Evolutionary conservation across 2,888 invertebrate genomes (phyloP).

Genomic region (Eupithecia inturbata): DNA sequence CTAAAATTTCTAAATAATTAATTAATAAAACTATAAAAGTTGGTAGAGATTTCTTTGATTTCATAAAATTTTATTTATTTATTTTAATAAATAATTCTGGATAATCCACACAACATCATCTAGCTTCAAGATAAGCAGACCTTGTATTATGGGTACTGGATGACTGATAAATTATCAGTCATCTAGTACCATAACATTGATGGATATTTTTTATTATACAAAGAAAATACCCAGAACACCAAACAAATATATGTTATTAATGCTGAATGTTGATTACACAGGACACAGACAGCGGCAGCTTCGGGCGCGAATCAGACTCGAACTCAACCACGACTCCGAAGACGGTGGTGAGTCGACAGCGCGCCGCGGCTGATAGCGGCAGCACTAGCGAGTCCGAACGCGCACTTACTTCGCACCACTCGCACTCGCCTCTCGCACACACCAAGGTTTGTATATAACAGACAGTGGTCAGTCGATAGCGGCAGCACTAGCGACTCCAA

Average conservation of each 20-base stretch:
- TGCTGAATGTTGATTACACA: conserved; percentile 40
- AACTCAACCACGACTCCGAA: conserved; percentile 90
- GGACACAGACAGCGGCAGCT: conserved; percentile 84
- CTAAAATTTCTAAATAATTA: no score
- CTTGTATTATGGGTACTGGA: no score
- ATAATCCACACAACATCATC: no score
- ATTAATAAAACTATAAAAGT: no score
- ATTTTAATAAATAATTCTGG: no score
- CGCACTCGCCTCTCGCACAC: conserved; percentile 52
- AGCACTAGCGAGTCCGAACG: conserved; percentile 85
- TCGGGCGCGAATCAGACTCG: conserved; percentile 91
- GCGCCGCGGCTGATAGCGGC: conserved; percentile 71
- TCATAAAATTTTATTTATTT: no score
- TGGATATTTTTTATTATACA: no score
- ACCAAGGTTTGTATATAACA: conserved; percentile 45
- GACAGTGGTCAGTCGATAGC: conserved; percentile 85
- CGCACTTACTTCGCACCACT: conserved; percentile 78
- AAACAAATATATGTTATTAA: neutral
- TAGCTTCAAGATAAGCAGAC: no score
- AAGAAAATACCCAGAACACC: no score
- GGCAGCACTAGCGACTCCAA: conserved; percentile 83
- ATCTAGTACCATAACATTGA: no score
- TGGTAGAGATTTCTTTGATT: no score
- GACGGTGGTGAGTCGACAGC: conserved; percentile 87
- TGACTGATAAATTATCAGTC: no score